Evolutionary conservation across 2,113 vertebrate species (phyloP).

Genomic region (Suncus etruscus): DNA sequence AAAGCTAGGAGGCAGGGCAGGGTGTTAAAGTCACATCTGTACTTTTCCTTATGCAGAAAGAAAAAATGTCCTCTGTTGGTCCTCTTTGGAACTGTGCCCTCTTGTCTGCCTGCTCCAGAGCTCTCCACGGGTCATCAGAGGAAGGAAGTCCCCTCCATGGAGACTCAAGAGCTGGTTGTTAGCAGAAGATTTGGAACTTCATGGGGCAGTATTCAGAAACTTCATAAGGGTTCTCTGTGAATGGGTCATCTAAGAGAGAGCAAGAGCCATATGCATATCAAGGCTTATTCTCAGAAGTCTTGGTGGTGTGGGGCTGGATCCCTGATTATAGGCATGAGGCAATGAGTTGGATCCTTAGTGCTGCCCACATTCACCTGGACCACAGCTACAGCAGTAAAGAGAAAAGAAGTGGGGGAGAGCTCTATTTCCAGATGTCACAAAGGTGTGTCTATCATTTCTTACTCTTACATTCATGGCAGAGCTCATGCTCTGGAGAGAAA

Average conservation of each 20-base stretch:
- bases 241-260: no score
- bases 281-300: background rate
- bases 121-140: background rate
- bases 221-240: background rate
- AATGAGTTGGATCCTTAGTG: no score
- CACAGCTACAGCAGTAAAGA: no score
- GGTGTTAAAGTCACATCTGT: no score
- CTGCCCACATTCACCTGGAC: no score
- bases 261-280: background rate
- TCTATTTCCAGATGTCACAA: background rate
- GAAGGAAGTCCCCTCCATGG: background rate
- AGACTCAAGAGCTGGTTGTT: no score
- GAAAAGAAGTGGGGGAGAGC: no score
- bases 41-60: background rate
- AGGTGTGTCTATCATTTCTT: background rate
- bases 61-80: rapidly evolving
- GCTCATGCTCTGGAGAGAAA: background rate
- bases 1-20: no score
- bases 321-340: no score
- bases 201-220: no score
- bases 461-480: background rate
- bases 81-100: background rate
- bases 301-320: no score
- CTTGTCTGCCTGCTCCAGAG: background rate
- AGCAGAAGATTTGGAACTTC: no score